Evolutionary conservation across 1,140 invertebrate genomes (phyloP).

Genomic region (Rhyzopertha dominica): DNA sequence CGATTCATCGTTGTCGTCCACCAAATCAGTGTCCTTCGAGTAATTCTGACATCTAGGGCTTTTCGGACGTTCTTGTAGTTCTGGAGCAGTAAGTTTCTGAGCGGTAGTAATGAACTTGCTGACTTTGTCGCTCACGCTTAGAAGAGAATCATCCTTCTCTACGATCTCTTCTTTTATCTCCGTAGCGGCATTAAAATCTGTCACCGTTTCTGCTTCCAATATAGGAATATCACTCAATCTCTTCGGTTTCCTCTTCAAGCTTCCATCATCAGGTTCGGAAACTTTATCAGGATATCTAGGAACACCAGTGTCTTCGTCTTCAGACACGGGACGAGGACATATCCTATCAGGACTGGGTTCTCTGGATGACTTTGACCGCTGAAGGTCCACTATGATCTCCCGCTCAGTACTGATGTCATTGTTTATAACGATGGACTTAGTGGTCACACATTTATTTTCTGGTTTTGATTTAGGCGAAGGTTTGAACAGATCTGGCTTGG

Average conservation of each 20-base stretch:
- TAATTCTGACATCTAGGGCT: constrained; percentile 31
- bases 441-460: constrained; percentile 36
- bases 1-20: constrained; percentile 52
- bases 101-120: constrained; percentile 58
- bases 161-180: constrained; percentile 46
- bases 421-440: constrained; percentile 42
- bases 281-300: constrained; percentile 65
- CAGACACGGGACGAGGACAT: constrained; percentile 56
- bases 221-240: constrained; percentile 46
- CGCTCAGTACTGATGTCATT: constrained; percentile 36
- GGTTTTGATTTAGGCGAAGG: constrained; percentile 7
- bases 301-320: constrained; percentile 52
- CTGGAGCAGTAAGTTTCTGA: constrained; percentile 51
- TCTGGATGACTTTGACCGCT: constrained; percentile 64
- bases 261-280: constrained; percentile 64
- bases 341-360: constrained; percentile 65
- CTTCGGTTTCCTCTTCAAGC: constrained; percentile 44
- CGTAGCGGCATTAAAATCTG: constrained; percentile 48
- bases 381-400: constrained; percentile 56
- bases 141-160: constrained; percentile 54
- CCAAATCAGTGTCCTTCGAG: constrained; percentile 49
- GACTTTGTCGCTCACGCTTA: constrained; percentile 63
- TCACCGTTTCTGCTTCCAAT: constrained; percentile 37
- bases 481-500: not conserved
- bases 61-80: constrained; percentile 32